Percentiles rank a stretch among this genome's conserved stretches.
Conservation (phyloP, 2,888 invertebrate genomes). For the Luperina nickerlii region DNA sequence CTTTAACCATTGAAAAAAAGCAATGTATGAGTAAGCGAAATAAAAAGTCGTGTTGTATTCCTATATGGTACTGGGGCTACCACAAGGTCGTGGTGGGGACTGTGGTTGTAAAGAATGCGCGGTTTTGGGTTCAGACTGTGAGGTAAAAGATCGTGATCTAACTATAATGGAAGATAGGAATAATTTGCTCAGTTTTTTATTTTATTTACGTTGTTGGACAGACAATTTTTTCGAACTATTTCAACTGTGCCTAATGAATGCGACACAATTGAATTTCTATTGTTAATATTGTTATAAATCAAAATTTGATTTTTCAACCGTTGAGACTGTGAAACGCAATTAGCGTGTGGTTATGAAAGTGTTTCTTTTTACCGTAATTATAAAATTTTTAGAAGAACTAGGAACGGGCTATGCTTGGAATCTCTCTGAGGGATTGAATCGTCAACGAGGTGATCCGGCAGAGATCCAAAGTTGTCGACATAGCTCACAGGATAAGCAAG, state of each 20-base stretch:
- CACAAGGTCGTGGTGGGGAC: constrained; percentile 25
- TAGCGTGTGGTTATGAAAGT: background rate
- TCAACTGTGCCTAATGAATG: too few relatives aligned
- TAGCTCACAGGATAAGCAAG: too few relatives aligned
- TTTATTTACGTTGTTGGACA: background rate
- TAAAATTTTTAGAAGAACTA: too few relatives aligned
- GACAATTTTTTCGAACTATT: background rate
- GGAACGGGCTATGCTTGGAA: too few relatives aligned
- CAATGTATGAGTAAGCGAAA: constrained; percentile 19
- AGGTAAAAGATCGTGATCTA: background rate
- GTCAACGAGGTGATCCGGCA: too few relatives aligned
- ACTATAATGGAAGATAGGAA: background rate
- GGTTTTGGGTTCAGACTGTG: constrained; percentile 29
- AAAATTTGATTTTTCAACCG: too few relatives aligned
- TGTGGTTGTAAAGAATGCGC: constrained; percentile 44
- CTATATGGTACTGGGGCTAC: constrained; percentile 10
- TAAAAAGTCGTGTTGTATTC: background rate
- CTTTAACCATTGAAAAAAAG: constrained; percentile 2
- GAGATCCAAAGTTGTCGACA: too few relatives aligned
- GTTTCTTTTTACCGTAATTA: background rate
- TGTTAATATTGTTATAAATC: too few relatives aligned
- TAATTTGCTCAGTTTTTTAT: background rate
- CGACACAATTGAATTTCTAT: too few relatives aligned
- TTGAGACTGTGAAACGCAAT: too few relatives aligned
- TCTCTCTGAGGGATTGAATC: too few relatives aligned